phyloP scores from a whole-genome alignment of 2,888 invertebrate genomes.

The Neoaliturus tenellus region DNA sequence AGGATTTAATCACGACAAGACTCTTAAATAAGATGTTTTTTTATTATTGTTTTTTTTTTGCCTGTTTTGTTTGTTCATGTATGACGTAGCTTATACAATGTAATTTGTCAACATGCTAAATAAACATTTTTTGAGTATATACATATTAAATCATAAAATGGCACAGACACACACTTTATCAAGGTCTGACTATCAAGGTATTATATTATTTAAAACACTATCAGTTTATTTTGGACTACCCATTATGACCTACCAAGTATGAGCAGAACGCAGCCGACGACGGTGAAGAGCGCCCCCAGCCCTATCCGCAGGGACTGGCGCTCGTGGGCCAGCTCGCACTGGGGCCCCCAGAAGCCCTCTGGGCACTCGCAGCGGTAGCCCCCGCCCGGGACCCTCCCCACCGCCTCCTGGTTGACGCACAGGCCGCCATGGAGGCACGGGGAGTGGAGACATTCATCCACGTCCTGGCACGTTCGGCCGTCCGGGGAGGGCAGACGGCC shows the following conservation, averaged over 20 bases:
- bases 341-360: slow-evolving; percentile 94
- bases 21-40: no score
- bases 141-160: no score
- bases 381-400: slow-evolving; percentile 89
- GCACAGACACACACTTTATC: no score
- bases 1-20: no score
- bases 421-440: slow-evolving; percentile 95
- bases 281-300: slow-evolving; percentile 97
- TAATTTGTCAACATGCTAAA: no score
- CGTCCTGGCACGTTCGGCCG: slow-evolving; percentile 94
- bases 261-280: slow-evolving; percentile 96
- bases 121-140: no score
- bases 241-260: slow-evolving; percentile 97
- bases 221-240: no score
- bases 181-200: no score
- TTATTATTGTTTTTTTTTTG: no score
- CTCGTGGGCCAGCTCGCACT: slow-evolving; percentile 94
- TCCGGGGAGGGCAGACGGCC: slow-evolving; percentile 93
- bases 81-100: no score
- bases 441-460: slow-evolving; percentile 95
- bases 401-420: slow-evolving; percentile 92
- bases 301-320: slow-evolving; percentile 96
- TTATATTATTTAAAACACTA: no score
- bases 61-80: no score
- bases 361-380: slow-evolving; percentile 92